A percentile compares a stretch with the other conserved stretches of the same genome.
These are phyloP conservation scores for Peromyscus polionotus DNA, from an alignment of 2,113 vertebrate species.

Conservation along the genomic window DNA sequence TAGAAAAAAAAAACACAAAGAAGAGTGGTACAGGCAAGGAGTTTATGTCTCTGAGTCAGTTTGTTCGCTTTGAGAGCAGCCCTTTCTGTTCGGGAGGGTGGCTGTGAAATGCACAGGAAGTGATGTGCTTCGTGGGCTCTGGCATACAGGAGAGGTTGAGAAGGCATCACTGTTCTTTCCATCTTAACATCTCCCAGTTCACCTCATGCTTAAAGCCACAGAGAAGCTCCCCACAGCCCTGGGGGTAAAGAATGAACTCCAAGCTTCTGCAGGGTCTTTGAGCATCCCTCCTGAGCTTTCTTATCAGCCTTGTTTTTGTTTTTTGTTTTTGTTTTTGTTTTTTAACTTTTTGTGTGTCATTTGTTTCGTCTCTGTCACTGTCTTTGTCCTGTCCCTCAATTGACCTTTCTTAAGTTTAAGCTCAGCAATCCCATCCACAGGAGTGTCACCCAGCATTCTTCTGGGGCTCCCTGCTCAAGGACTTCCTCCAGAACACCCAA, in stretches of 20 bases:
- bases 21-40: fast-evolving
- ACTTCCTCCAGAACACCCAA: fast-evolving
- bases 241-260: not conserved
- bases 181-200: not conserved
- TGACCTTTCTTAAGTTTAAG: not conserved
- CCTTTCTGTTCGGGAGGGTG: not conserved
- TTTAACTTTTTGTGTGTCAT: not conserved
- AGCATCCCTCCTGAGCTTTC: not conserved
- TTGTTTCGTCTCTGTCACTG: not conserved
- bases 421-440: not conserved
- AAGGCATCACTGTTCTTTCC: not conserved
- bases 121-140: not conserved
- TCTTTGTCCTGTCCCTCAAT: not conserved
- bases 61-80: not conserved
- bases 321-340: too few relatives aligned
- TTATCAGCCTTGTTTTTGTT: not conserved
- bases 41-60: not conserved
- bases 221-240: not conserved
- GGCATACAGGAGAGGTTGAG: not conserved
- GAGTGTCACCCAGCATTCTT: not conserved
- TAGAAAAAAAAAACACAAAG: not conserved
- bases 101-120: not conserved
- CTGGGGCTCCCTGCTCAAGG: fast-evolving
- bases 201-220: not conserved
- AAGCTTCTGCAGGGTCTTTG: not conserved